A percentile compares a stretch with the other conserved stretches of the same genome.
Conservation (phyloP, 2,113 vertebrate genomes). For the Vicugna pacos region DNA sequence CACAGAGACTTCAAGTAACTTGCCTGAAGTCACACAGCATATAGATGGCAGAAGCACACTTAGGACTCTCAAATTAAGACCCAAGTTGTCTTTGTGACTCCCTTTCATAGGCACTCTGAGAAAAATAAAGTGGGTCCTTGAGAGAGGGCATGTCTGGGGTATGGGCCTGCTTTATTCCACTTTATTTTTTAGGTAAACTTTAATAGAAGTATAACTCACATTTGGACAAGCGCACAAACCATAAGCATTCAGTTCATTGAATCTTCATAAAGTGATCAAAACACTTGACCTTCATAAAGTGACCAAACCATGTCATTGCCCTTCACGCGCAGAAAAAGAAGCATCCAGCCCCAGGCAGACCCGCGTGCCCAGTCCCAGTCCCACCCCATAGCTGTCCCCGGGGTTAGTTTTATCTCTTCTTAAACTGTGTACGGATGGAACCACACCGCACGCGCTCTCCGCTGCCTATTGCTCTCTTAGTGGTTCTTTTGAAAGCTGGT, state of each 20-base stretch:
- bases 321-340: not conserved
- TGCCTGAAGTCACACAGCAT: not conserved
- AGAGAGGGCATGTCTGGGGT: not conserved
- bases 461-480: not conserved
- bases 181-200: not conserved
- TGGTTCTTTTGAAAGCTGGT: not conserved
- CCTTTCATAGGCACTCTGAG: too few species aligned
- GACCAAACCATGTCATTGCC: accelerated
- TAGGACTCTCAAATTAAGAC: not conserved
- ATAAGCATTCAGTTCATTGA: accelerated
- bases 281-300: too few species aligned
- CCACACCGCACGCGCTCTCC: accelerated
- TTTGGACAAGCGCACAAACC: accelerated
- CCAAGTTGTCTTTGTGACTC: not conserved
- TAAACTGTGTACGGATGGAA: accelerated
- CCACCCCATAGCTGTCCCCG: accelerated
- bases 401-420: accelerated
- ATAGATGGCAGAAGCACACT: too few species aligned
- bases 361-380: accelerated
- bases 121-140: not conserved
- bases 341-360: not conserved
- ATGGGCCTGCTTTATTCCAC: not conserved
- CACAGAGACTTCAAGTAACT: not conserved
- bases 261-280: too few species aligned
- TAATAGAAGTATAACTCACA: too few species aligned